Percentiles rank a stretch among this genome's conserved stretches.
These are phyloP conservation scores for Chionis minor DNA, from an alignment of 2,113 vertebrate genomes.

Conservation along the genomic window DNA sequence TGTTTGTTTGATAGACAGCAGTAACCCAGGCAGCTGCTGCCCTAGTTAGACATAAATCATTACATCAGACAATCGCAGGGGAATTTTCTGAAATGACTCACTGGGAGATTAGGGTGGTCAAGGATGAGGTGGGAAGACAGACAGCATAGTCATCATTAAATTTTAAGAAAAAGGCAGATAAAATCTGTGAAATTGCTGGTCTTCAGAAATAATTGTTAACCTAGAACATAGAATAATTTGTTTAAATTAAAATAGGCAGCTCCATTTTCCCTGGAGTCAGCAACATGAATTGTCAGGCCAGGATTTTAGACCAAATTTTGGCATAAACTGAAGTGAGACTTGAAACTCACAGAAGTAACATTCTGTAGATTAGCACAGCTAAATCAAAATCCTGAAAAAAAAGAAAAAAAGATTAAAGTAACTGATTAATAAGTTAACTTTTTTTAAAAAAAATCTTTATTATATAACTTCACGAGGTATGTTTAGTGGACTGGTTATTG, in stretches of 20 bases:
- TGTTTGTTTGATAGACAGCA: neutral
- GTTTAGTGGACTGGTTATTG: neutral
- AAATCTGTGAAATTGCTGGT: neutral
- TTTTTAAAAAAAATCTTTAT: neutral
- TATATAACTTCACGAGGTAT: neutral
- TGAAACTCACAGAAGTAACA: neutral
- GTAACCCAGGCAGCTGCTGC: neutral
- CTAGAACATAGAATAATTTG: neutral
- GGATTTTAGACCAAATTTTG: neutral
- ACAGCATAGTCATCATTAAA: conserved; percentile 16
- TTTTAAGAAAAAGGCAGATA: neutral
- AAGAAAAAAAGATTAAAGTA: neutral
- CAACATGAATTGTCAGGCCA: neutral
- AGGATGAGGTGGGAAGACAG: conserved; percentile 1
- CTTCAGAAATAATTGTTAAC: neutral
- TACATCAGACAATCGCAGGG: neutral
- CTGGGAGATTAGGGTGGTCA: neutral
- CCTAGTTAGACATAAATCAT: neutral
- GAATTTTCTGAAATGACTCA: conserved; percentile 29
- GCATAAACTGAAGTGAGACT: neutral
- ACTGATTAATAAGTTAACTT: neutral
- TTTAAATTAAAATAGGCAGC: neutral
- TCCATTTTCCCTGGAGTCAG: conserved; percentile 14
- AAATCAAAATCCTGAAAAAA: neutral
- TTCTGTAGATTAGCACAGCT: neutral